Conservation (phyloP, 2,113 vertebrate genomes). For the Reinhardtius hippoglossoides region DNA sequence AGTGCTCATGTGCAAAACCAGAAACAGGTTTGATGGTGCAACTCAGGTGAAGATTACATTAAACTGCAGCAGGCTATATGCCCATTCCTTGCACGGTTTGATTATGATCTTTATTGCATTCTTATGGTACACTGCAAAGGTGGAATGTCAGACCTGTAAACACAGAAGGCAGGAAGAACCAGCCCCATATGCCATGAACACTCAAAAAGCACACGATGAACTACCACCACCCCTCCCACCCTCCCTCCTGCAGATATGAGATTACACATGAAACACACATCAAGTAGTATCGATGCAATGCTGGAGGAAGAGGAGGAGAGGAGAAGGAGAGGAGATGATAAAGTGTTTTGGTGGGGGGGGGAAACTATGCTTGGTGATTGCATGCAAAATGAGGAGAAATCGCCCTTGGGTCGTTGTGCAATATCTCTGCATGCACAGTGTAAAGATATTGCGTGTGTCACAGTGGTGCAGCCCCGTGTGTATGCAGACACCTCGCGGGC, state of each 20-base stretch:
- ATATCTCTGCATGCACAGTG: conserved; percentile 58
- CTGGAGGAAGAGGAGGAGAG: not conserved
- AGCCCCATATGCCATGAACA: conserved; percentile 40
- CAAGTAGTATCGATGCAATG: conserved; percentile 60
- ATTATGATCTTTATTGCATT: conserved; percentile 72
- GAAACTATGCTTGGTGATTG: conserved; percentile 50
- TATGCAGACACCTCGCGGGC: conserved; percentile 2
- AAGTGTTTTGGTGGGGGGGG: not conserved
- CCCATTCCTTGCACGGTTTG: conserved; percentile 27
- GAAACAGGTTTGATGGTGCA: not conserved
- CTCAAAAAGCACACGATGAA: conserved; percentile 27
- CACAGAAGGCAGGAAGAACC: conserved; percentile 51
- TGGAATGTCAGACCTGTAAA: conserved; percentile 75
- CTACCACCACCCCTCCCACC: not conserved
- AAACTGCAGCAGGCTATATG: conserved; percentile 35
- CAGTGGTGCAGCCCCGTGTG: conserved; percentile 23
- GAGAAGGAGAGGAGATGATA: not conserved
- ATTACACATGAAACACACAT: conserved; percentile 39
- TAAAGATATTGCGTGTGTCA: conserved; percentile 10
- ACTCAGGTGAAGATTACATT: conserved; percentile 14
- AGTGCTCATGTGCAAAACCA: no score
- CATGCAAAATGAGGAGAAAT: conserved; percentile 66
- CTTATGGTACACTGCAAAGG: conserved; percentile 70
- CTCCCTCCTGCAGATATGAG: conserved; percentile 20
- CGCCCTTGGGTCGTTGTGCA: conserved; percentile 68